Percentiles rank a stretch among this genome's conserved stretches.
These are phyloP conservation scores for Palythoa grandis DNA, from an alignment of 92 coral and sea anemone genomes.

Conservation along the genomic window DNA sequence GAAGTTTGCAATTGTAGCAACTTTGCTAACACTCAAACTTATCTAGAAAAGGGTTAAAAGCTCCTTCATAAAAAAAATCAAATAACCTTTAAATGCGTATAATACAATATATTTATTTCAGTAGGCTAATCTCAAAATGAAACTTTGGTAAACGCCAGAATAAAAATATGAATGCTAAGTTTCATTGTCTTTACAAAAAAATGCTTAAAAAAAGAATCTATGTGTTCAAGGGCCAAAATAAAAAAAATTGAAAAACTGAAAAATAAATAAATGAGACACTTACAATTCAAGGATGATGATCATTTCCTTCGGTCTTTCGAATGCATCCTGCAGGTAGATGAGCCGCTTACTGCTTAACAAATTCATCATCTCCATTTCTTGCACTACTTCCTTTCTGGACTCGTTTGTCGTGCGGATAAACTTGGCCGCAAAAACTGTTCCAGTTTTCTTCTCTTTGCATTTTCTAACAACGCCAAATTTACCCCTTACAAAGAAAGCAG, in stretches of 20 bases:
- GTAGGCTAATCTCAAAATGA: no score
- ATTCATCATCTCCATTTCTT: constrained; percentile 97
- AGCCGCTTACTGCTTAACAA: constrained; percentile 90
- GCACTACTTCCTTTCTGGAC: constrained; percentile 90
- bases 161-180: no score
- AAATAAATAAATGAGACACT: constrained; percentile 41
- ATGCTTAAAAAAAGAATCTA: no score
- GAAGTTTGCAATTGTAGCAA: no score
- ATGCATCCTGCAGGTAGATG: constrained; percentile 92
- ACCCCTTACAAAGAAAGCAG: constrained; percentile 53
- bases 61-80: no score
- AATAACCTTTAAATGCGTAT: no score
- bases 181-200: neutral
- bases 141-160: no score
- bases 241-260: neutral
- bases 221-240: no score
- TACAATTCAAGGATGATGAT: constrained; percentile 93
- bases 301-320: constrained; percentile 94
- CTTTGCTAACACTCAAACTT: no score
- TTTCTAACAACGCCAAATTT: constrained; percentile 96
- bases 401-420: constrained; percentile 88
- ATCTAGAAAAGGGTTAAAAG: no score
- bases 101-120: no score
- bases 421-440: constrained; percentile 91
- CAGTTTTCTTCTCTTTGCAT: constrained; percentile 85